Percentiles rank a stretch among this genome's conserved stretches.
Evolutionary conservation across 2,113 vertebrate species (phyloP).

Genomic region (Fulmarus glacialis): DNA sequence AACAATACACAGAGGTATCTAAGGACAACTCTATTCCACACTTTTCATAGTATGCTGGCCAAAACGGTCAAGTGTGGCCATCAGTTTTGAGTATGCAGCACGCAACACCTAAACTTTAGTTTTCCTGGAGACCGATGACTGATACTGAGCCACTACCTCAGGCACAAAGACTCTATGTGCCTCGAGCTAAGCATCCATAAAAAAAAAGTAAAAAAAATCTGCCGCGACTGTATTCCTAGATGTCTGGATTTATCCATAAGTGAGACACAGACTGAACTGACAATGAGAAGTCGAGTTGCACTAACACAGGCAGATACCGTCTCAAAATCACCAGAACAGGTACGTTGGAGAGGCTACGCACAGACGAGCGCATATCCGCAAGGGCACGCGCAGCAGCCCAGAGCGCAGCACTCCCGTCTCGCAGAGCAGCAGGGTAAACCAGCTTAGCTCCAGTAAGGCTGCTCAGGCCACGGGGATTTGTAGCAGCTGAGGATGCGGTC

Average conservation of each 20-base stretch:
- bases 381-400: neutral
- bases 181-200: neutral
- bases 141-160: neutral
- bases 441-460: neutral
- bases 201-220: neutral
- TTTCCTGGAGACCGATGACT: neutral
- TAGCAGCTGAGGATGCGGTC: neutral
- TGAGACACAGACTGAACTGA: accelerated
- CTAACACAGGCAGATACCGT: neutral
- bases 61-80: accelerated
- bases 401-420: accelerated
- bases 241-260: neutral
- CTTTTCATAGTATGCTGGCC: accelerated
- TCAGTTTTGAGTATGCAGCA: neutral
- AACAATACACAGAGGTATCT: neutral
- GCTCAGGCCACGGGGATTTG: accelerated
- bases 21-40: neutral
- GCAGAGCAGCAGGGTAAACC: neutral
- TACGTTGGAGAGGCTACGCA: accelerated
- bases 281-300: neutral
- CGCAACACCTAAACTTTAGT: neutral
- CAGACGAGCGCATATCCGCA: neutral
- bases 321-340: neutral
- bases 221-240: neutral
- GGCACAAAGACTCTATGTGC: neutral